Percentiles rank a stretch among this genome's conserved stretches.
phyloP scores from a whole-genome alignment of 2,113 vertebrate genomes.

The Callorhinus ursinus region DNA sequence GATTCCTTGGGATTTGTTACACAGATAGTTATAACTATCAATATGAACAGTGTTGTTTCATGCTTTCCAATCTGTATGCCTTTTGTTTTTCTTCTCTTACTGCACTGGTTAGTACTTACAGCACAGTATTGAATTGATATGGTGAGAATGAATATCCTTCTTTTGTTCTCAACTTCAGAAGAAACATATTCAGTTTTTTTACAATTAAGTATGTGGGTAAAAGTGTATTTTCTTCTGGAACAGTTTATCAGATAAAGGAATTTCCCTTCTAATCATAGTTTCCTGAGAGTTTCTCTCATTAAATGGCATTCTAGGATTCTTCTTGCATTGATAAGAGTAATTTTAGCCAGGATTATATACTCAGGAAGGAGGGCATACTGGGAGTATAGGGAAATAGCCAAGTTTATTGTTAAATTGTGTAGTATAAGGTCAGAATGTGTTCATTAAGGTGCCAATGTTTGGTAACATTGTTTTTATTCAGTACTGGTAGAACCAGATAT shows the following conservation, averaged over 20 bases:
- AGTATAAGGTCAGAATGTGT: not conserved
- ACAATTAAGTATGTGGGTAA: not conserved
- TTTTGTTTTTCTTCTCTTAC: not conserved
- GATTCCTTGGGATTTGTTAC: not conserved
- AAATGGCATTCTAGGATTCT: not conserved
- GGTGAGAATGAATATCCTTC: not conserved
- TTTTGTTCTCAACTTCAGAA: not conserved
- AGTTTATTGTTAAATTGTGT: not conserved
- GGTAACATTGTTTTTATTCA: not conserved
- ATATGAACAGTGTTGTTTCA: not conserved
- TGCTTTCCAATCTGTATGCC: not conserved
- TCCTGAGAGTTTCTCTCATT: not conserved
- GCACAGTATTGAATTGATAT: not conserved
- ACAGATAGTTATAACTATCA: not conserved
- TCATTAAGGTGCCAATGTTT: not conserved
- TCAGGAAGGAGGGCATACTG: not conserved
- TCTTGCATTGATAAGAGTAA: not conserved
- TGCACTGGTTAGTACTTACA: not conserved
- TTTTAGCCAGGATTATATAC: not conserved
- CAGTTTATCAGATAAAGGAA: not conserved
- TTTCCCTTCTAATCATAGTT: not conserved
- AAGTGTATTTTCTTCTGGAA: not conserved
- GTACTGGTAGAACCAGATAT: not conserved
- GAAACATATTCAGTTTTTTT: not conserved
- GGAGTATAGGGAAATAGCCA: not conserved